Evolutionary conservation across 2,888 invertebrate species (phyloP).

Genomic region (Mayetiola destructor): DNA sequence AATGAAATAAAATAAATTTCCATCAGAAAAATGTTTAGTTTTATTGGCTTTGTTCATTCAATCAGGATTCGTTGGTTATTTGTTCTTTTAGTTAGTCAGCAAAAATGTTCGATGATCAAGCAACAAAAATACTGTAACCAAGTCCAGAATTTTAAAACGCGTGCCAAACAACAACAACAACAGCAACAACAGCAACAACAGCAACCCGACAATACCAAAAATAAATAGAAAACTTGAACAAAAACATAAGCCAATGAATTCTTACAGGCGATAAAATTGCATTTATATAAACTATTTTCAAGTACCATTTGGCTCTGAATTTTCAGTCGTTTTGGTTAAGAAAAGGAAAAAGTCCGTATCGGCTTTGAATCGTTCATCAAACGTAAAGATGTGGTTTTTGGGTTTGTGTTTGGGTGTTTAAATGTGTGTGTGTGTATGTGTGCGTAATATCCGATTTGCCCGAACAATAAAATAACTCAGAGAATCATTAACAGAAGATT

Average conservation of each 20-base stretch:
- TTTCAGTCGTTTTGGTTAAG: neutral
- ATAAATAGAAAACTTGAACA: neutral
- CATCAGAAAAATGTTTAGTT: no score
- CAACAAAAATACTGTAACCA: conserved; percentile 1
- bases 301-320: neutral
- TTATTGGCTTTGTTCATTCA: no score
- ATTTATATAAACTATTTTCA: conserved; percentile 7
- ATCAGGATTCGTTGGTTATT: no score
- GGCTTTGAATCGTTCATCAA: neutral
- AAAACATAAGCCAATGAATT: neutral
- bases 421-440: neutral
- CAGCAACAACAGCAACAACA: neutral
- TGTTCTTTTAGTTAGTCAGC: neutral
- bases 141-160: neutral
- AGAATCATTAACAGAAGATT: no score
- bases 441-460: neutral
- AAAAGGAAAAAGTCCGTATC: neutral
- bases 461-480: no score
- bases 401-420: neutral
- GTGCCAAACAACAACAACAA: neutral
- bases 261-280: neutral
- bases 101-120: neutral
- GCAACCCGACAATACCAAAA: neutral
- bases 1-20: no score
- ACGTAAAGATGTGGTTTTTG: neutral